Base-by-base conservation (phyloP, 2,797 vertebrate species). In the Clarias fuscus region DNA sequence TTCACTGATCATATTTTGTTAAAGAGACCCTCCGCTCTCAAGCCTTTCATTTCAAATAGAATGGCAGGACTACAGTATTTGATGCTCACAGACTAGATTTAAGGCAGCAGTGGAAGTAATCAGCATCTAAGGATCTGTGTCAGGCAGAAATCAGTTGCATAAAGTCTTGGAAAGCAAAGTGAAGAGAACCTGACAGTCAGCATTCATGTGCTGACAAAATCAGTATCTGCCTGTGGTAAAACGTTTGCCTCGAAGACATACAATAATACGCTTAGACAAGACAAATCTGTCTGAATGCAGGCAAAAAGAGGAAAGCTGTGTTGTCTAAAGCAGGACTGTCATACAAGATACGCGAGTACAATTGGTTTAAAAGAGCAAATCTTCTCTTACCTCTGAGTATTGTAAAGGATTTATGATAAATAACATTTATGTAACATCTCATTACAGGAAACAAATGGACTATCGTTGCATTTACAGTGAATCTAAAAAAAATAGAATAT, bases 181-280 rank as follows among this genome's bases (percentile, higher is more conserved):
- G 84, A 72, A 83, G 88, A 87, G 83, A 85, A 73, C 68, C 88
- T 86, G 89, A 86, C 89, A 88, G 86, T 83, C 72, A 89, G 82
- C 86, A 86, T 82, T 89, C 76, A 88, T 78, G 71, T 79, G 61
- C 48, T 85, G 88, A 86, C 86, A 86, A 90, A 89, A 90, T 89
- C 88, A 84, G 83, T 84, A 87, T 86, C 80, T 89, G 85, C 65
- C 87, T 68, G 59, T 62, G 86, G 83, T 85, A 86, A 89, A 89
- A 83, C 78, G 83, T 89, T 89, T 90, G 88, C 88, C 89, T 88
- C 85, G 80, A 80, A 85, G 73, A 86, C 82, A 84, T 87, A 85
- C 59, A 80, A 27, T 43, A 64, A 89, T 85, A 88, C 67, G 62
- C 64, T 85, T 56, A 78, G 86, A 90, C 86, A 90, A 89, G 85